Evolutionary conservation across 2,797 vertebrate genomes (phyloP).

Genomic region (Cynopterus sphinx): DNA sequence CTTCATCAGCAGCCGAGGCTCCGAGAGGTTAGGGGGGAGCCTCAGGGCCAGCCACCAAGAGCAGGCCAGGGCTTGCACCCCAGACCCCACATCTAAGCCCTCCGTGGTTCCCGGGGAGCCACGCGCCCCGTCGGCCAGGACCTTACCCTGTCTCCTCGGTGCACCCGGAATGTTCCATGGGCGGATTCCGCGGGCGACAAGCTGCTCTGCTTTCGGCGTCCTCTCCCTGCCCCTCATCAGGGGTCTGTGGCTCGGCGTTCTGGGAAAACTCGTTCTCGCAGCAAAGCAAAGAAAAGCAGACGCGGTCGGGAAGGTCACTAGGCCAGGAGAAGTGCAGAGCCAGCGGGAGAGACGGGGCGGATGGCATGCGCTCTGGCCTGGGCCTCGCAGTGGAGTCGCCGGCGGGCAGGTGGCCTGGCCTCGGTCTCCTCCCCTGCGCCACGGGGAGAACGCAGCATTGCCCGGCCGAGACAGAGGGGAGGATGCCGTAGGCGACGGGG

Average conservation of each 20-base stretch:
- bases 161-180: not conserved
- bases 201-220: not conserved
- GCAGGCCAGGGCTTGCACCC: not conserved
- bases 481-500: fast-evolving
- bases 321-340: not conserved
- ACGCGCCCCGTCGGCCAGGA: fast-evolving
- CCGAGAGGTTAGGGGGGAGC: not conserved
- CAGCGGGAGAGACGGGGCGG: not conserved
- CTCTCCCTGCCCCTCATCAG: not conserved
- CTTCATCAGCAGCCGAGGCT: not conserved
- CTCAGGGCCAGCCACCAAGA: not conserved
- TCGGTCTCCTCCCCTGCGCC: not conserved
- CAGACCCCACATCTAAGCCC: not conserved
- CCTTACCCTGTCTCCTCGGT: fast-evolving
- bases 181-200: not conserved
- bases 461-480: fast-evolving
- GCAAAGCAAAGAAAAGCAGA: constrained; percentile 57
- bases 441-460: fast-evolving
- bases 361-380: fast-evolving
- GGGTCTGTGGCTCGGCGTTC: not conserved
- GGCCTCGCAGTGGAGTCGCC: fast-evolving
- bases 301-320: not conserved
- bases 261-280: constrained; percentile 23
- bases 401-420: not conserved
- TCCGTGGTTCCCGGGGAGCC: fast-evolving